Evolutionary conservation across 2,888 invertebrate genomes (phyloP), one percentile per base, ranked within the genome.

Genomic region (Noctua fimbriata): DNA sequence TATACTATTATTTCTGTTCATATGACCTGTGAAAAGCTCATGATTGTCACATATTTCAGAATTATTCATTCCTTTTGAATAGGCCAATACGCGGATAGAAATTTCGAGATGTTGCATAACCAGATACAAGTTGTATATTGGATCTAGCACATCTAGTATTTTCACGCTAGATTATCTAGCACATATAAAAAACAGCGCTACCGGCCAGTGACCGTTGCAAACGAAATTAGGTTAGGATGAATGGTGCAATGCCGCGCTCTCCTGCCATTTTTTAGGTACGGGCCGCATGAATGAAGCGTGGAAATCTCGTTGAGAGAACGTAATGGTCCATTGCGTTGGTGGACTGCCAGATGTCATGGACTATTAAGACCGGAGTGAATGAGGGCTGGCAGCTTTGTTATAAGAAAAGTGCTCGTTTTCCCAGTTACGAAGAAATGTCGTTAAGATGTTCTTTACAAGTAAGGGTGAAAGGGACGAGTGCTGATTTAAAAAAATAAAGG

Each of bases 151-250:
- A 74, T 80, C 12, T 41, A 80, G 18, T 36, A 73, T 69, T 63
- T 65, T 63, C 67, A 81, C 69, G 67, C 70, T 74, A 71, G 69
- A 73, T 75, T 67, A 67, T 71, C 55, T 67, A 69, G 21, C 75
- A 67, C 67, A 73, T 63, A 76, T 73, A 9, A 82, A 76, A 83
- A 82, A 84, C 58, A 77, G 14, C 71, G 60, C 63, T 71, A 75
- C 70, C 80, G 83, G 86, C 79, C 88, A 83, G 83, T 81, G 85
- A 89, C 89, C 88, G 88, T 88, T 84, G 85, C 87, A 79, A 89
- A 88, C 81, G 79, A 87, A 92, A 91, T 90, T 89, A 89, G 90
- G 90, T 91, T 91, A 90, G 89, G 89, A 88, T 91, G 90, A 90
- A 90, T 91, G 88, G 84, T 78, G 86, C 86, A 83, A 85, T 83